Percentiles rank a stretch among this genome's conserved stretches.
These are phyloP conservation scores for Eurois occulta DNA, from an alignment of 2,888 invertebrate species.

Conservation along the genomic window DNA sequence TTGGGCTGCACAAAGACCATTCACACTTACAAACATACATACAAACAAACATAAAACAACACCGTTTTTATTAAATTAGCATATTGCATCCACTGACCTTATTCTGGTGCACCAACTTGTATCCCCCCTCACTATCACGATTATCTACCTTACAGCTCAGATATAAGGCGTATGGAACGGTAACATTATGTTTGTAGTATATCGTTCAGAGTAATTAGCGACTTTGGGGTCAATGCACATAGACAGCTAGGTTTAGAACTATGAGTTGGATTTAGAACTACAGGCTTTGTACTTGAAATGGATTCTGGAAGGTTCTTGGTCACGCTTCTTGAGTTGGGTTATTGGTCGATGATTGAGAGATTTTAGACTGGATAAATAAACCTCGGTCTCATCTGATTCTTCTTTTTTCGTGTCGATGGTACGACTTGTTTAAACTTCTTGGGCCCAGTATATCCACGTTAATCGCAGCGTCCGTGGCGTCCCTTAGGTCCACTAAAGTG, in stretches of 20 bases:
- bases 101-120: constrained; percentile 61
- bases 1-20: constrained; percentile 54
- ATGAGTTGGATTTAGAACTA: constrained; percentile 59
- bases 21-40: constrained; percentile 38
- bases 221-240: constrained; percentile 69
- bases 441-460: no score
- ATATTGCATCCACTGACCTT: constrained; percentile 78
- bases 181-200: constrained; percentile 29
- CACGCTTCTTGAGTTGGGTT: background rate
- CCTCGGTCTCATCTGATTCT: background rate
- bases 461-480: no score
- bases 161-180: constrained; percentile 36
- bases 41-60: constrained; percentile 53
- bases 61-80: constrained; percentile 81
- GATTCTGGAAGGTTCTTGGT: constrained; percentile 16
- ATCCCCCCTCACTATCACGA: background rate
- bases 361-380: background rate
- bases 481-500: no score
- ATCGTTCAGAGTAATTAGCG: constrained; percentile 62
- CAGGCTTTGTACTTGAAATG: constrained; percentile 47
- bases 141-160: constrained; percentile 34
- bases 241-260: constrained; percentile 57
- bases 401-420: no score
- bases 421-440: no score
- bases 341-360: background rate